Conservation (phyloP, 2,888 invertebrate species). For the Dicyrtomina minuta region DNA sequence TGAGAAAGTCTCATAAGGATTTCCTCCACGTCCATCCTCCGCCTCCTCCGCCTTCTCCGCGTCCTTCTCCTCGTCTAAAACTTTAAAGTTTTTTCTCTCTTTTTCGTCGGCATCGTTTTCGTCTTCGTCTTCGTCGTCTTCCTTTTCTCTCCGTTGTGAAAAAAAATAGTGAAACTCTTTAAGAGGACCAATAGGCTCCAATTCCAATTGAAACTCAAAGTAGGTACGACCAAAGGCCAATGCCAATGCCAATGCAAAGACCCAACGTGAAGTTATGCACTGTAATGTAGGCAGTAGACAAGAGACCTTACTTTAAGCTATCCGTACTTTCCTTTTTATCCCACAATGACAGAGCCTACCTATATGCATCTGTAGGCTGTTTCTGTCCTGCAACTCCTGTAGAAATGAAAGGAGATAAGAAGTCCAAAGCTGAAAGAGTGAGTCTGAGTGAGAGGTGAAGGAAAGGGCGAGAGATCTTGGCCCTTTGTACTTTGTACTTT, state of each 20-base stretch:
- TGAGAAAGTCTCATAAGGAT: conserved; percentile 34
- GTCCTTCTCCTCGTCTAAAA: background rate
- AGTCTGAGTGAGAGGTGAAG: background rate
- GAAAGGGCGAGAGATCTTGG: background rate
- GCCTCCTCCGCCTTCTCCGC: background rate
- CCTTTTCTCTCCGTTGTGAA: background rate
- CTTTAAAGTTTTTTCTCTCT: background rate
- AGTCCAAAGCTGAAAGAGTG: too few relatives aligned
- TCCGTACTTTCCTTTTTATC: too few relatives aligned
- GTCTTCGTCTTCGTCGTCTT: background rate
- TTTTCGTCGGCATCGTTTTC: background rate
- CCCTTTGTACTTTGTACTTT: background rate
- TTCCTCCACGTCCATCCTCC: conserved; percentile 32
- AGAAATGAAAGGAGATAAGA: too few relatives aligned
- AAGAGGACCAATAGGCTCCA: conserved; percentile 10
- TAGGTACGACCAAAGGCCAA: too few relatives aligned
- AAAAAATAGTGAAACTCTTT: background rate
- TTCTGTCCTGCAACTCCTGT: too few relatives aligned
- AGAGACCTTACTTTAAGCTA: too few relatives aligned
- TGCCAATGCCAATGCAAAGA: too few relatives aligned
- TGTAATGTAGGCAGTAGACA: too few relatives aligned
- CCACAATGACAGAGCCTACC: too few relatives aligned
- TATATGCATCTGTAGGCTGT: too few relatives aligned
- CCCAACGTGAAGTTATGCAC: too few relatives aligned
- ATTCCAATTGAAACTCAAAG: too few relatives aligned